These are phyloP conservation scores for Artibeus lituratus DNA, from an alignment of 2,797 vertebrate species.

Conservation along the genomic window DNA sequence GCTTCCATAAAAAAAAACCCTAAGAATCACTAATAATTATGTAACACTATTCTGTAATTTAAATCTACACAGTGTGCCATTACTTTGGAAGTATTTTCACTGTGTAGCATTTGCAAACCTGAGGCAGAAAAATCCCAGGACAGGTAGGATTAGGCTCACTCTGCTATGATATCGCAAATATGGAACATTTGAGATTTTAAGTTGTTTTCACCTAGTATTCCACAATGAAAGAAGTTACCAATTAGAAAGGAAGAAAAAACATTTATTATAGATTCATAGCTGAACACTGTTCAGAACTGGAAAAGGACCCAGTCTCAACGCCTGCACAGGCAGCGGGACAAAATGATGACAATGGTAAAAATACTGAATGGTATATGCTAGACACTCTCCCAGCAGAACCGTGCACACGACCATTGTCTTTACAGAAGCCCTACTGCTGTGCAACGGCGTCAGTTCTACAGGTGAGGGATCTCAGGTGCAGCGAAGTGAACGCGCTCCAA, in stretches of 20 bases:
- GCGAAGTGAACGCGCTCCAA: neutral
- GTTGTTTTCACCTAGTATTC: neutral
- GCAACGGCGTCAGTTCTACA: neutral
- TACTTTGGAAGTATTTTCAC: neutral
- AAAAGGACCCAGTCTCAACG: neutral
- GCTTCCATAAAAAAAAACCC: neutral
- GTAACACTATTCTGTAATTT: neutral
- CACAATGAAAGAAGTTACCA: neutral
- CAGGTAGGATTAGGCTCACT: neutral
- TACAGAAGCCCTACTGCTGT: neutral
- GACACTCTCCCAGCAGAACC: neutral
- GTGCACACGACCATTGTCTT: neutral
- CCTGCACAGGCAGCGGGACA: neutral
- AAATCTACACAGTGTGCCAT: neutral
- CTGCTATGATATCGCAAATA: neutral
- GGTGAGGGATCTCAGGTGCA: neutral
- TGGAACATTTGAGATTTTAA: neutral
- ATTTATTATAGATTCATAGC: neutral
- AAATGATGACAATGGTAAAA: neutral
- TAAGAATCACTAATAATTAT: neutral
- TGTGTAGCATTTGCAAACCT: neutral
- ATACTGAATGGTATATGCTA: neutral
- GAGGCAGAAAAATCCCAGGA: neutral
- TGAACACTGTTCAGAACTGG: neutral
- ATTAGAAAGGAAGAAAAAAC: neutral